Conservation (phyloP, 2,797 vertebrate genomes). For the Melanotaenia nigrans region DNA sequence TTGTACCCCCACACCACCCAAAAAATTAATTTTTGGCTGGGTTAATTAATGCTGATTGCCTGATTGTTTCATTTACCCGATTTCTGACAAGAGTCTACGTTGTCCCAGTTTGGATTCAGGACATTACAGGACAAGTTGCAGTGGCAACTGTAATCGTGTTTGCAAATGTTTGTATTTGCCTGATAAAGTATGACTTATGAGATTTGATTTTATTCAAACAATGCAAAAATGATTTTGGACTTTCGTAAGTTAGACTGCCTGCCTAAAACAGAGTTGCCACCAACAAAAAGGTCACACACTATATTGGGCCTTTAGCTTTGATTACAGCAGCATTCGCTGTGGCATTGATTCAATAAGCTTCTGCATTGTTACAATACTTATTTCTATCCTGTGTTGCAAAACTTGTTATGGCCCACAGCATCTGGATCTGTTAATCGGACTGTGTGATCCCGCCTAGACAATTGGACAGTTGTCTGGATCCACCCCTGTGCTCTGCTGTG, state of each 20-base stretch:
- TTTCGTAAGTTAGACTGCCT: neutral
- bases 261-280: too few species aligned
- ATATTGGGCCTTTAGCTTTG: too few species aligned
- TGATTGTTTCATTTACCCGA: constrained; percentile 71
- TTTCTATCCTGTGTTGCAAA: too few species aligned
- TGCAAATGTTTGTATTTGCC: constrained; percentile 16
- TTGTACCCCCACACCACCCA: neutral
- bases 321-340: too few species aligned
- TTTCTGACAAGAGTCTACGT: constrained; percentile 52
- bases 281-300: too few species aligned
- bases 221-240: neutral
- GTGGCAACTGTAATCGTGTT: constrained; percentile 33
- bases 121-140: constrained; percentile 52
- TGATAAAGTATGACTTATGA: neutral
- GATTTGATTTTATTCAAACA: neutral
- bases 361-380: too few species aligned
- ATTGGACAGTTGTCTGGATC: too few species aligned
- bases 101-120: constrained; percentile 56
- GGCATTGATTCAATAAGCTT: too few species aligned
- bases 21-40: constrained; percentile 22
- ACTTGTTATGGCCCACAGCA: too few species aligned
- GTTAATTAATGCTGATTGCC: constrained; percentile 57
- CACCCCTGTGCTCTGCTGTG: too few species aligned
- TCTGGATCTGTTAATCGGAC: too few species aligned
- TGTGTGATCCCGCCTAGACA: too few species aligned